phyloP scores from a whole-genome alignment of 2,797 vertebrate genomes.

The Helicolenus hilgendorfi region DNA sequence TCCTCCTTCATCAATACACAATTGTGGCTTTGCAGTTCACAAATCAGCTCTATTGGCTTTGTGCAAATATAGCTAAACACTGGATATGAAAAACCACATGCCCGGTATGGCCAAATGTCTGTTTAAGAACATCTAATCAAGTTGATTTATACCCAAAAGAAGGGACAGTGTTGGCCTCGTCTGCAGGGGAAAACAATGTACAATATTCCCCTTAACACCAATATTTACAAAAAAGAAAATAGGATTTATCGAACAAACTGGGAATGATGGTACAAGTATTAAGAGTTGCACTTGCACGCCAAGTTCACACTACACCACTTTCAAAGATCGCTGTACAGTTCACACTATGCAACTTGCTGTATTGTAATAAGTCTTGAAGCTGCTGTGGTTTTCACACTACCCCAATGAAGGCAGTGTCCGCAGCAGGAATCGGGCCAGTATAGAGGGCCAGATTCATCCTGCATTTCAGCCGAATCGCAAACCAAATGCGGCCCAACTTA shows the following conservation, averaged over 20 bases:
- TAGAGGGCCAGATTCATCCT: fast-evolving
- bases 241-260: not conserved
- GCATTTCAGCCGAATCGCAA: too few relatives aligned
- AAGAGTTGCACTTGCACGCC: not conserved
- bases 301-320: too few relatives aligned
- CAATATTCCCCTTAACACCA: not conserved
- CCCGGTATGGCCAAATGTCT: not conserved
- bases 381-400: too few relatives aligned
- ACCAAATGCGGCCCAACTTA: too few relatives aligned
- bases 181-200: not conserved
- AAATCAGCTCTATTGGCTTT: not conserved
- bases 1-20: not conserved
- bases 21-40: not conserved
- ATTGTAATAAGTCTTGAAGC: too few relatives aligned
- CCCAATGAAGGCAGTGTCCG: too few relatives aligned
- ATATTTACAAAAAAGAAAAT: not conserved
- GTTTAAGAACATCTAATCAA: not conserved
- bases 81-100: not conserved
- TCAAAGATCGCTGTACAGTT: too few relatives aligned
- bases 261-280: not conserved
- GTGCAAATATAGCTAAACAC: not conserved
- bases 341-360: too few relatives aligned
- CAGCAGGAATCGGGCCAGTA: too few relatives aligned
- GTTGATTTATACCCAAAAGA: not conserved
- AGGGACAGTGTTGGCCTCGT: not conserved